These are phyloP conservation scores for Trochalopteron elliotii DNA, from an alignment of 2,113 vertebrate genomes.

Conservation along the genomic window DNA sequence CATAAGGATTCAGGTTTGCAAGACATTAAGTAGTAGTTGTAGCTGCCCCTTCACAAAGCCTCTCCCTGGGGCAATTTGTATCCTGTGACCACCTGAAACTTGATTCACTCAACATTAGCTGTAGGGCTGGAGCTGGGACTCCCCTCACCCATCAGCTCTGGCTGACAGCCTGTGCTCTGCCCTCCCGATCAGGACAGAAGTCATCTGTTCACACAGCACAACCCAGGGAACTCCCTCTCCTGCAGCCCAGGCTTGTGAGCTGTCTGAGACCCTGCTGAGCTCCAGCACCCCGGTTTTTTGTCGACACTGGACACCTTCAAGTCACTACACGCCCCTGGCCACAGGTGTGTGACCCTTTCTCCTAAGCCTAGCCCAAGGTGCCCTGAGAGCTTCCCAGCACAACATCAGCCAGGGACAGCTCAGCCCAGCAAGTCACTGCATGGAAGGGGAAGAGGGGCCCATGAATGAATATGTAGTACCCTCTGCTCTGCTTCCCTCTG, in stretches of 20 bases:
- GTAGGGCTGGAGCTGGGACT: not conserved
- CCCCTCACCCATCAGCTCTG: not conserved
- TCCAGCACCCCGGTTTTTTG: not conserved
- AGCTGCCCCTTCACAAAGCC: not conserved
- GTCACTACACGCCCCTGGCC: not conserved
- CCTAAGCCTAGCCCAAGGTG: not conserved
- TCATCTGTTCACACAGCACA: not conserved
- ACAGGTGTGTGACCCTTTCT: not conserved
- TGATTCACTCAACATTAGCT: not conserved
- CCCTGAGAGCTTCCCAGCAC: not conserved
- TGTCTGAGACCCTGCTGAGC: not conserved
- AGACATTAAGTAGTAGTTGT: not conserved
- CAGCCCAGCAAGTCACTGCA: not conserved
- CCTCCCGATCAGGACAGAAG: not conserved
- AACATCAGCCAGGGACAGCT: not conserved
- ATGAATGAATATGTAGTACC: constrained; percentile 34
- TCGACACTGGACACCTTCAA: not conserved
- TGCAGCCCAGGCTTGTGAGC: not conserved
- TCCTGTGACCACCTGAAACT: not conserved
- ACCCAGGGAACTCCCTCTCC: not conserved
- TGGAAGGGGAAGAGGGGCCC: not conserved
- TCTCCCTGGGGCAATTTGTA: not conserved
- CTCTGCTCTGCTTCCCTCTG: constrained; percentile 10
- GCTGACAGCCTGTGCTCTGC: not conserved
- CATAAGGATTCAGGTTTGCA: not conserved